Evolutionary conservation across 2,888 invertebrate species (phyloP), one percentile per base, ranked within the genome.

Genomic region (Nysson spinosus): DNA sequence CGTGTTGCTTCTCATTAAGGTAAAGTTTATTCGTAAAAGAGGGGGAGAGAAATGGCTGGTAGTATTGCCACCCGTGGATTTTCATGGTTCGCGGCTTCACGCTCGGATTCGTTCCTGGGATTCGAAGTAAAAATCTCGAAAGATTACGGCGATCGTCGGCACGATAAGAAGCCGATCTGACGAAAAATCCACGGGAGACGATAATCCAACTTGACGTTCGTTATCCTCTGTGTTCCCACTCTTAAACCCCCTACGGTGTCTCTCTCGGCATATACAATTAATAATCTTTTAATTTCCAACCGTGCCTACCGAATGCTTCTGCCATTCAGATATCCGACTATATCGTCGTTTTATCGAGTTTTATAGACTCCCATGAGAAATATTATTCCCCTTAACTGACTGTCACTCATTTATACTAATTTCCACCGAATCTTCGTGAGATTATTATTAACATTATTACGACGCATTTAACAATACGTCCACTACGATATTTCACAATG

Each of bases 271-370:
- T 24, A 32, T 39, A 26, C 42, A 60, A 68, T 76, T 73, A 76
- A 72, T 75, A 75, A 72, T 68, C 62, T 63, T 75, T 69, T 69
- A 75, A 75, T 72, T 60, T 19, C 35, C 14, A 22, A 17, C n/a
- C 32, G 40, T 35, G 44, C 60, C 66, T 67, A 69, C 64, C 49
- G 69, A 66, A 52, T 34, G 56, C 55, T 60, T 39, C 69, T 63
- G 69, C 65, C 60, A 17, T 47, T 39, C 40, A 6, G 51, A 46
- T n/a, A 60, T 60, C 67, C 56, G 11, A 50, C 40, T 73, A 66
- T 63, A 66, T 74, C 40, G 43, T 58, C 11, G n/a, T 32, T 47
- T 52, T 60, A 42, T 14, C 11, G 40, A 34, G 24, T 34, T 51
- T 35, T 34, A 50, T 11, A 39, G 30, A 16, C 14, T 22, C 42